These are phyloP conservation scores for Catharus bicknelli DNA, from an alignment of 2,113 vertebrate species.

Conservation along the genomic window DNA sequence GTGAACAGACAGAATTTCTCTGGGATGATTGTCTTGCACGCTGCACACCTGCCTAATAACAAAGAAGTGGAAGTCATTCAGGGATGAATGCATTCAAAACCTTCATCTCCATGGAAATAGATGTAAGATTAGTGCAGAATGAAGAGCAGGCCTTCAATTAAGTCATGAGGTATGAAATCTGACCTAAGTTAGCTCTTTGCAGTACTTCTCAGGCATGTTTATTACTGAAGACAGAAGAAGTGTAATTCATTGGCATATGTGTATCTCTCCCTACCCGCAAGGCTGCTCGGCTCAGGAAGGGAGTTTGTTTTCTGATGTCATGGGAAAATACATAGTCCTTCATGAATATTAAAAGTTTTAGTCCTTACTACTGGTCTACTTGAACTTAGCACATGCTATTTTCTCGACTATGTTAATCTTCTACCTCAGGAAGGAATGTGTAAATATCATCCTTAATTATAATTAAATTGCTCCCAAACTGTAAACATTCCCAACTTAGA, in stretches of 20 bases:
- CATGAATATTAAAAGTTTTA: not conserved
- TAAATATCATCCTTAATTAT: not conserved
- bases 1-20: not conserved
- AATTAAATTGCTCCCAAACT: not conserved
- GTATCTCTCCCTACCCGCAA: not conserved
- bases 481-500: not conserved
- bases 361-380: not conserved
- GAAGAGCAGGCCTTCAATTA: conserved; percentile 15
- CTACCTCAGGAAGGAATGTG: not conserved
- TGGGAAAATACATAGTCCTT: not conserved
- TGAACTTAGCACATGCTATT: not conserved
- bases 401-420: not conserved
- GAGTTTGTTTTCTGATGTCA: not conserved
- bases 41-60: not conserved
- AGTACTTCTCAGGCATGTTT: not conserved
- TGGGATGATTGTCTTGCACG: not conserved
- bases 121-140: not conserved
- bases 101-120: not conserved
- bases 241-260: not conserved
- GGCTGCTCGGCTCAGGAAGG: not conserved
- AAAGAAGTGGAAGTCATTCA: conserved; percentile 25
- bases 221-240: not conserved
- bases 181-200: not conserved
- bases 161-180: conserved; percentile 1
- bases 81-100: conserved; percentile 9